Evolutionary conservation across 2,888 invertebrate genomes (phyloP), one percentile per base, ranked within the genome.

Genomic region (Papilio protenor): DNA sequence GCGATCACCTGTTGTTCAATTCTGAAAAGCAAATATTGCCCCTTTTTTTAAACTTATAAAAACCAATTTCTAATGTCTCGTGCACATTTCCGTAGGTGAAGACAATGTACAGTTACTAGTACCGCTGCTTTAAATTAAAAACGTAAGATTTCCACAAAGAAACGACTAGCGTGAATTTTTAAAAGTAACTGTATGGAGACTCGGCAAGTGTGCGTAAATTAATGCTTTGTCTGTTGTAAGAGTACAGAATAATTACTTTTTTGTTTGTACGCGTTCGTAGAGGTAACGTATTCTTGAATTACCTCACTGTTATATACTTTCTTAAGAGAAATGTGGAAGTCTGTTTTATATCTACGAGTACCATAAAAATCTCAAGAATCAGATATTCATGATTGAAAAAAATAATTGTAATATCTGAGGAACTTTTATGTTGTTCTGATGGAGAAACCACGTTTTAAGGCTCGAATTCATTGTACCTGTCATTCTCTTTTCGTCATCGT

Each of bases 181-280:
- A 75, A 73, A 77, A 75, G 77, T 75, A 78, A 78, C 74, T 74
- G 64, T 71, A 74, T 33, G 23, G 59, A 45, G 74, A 74, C 49
- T 61, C 45, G 16, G 40, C n/a, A 12, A 64, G 73, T 74, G 74
- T 78, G 75, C 71, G 75, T 78, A 75, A 78, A 78, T 78, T 71
- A 78, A 78, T 64, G 75, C 75, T 78, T 78, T 78, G 77, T 78
- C 75, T 75, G 59, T 47, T 74, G 57, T 55, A 27, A 47, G 40
- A 49, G 64, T 75, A 75, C 55, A 61, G 77, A 78, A 77, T 77
- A 77, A 75, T 77, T 78, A 78, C 75, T 78, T 71, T 75, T 78
- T 78, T 75, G 75, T 78, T 78, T 52, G 47, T 75, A 52, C 45
- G 40, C 64, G 16, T 52, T 61, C 64, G 61, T 52, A 49, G 64